Percentiles rank a stretch among this genome's conserved stretches.
These are phyloP conservation scores for Cerceris rybyensis DNA, from an alignment of 2,888 invertebrate species.

Conservation along the genomic window DNA sequence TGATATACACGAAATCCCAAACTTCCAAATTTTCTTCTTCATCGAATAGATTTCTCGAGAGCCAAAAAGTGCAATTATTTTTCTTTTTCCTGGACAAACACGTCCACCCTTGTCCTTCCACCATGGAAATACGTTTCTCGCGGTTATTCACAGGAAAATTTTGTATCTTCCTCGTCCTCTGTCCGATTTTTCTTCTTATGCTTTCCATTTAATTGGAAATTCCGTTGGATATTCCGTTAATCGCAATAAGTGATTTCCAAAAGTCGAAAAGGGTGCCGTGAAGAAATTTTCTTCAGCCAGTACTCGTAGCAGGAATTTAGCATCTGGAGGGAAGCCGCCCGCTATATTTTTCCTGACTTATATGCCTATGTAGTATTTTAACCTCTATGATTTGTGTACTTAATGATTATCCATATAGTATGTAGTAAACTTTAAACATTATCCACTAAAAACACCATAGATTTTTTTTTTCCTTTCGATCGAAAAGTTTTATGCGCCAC, in stretches of 20 bases:
- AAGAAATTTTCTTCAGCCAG: slow-evolving; percentile 4
- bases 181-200: too few species aligned
- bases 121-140: not conserved
- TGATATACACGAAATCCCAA: not conserved
- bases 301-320: slow-evolving; percentile 65
- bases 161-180: too few species aligned
- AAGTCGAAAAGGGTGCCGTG: slow-evolving; percentile 5
- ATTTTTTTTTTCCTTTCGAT: slow-evolving; percentile 62
- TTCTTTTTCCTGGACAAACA: not conserved
- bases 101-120: not conserved
- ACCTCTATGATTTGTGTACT: slow-evolving; percentile 80
- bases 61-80: slow-evolving; percentile 21
- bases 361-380: slow-evolving; percentile 74
- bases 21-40: slow-evolving; percentile 13
- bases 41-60: slow-evolving; percentile 4
- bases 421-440: slow-evolving; percentile 80
- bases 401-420: slow-evolving; percentile 81
- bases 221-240: not conserved
- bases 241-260: not conserved
- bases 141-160: not conserved
- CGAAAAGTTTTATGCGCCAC: slow-evolving; percentile 71
- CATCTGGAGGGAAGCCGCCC: slow-evolving; percentile 77
- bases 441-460: slow-evolving; percentile 79
- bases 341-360: slow-evolving; percentile 73
- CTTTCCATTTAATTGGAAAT: not conserved